These are phyloP conservation scores for Phyllostomus discolor DNA, from an alignment of 2,113 vertebrate genomes.

Conservation along the genomic window DNA sequence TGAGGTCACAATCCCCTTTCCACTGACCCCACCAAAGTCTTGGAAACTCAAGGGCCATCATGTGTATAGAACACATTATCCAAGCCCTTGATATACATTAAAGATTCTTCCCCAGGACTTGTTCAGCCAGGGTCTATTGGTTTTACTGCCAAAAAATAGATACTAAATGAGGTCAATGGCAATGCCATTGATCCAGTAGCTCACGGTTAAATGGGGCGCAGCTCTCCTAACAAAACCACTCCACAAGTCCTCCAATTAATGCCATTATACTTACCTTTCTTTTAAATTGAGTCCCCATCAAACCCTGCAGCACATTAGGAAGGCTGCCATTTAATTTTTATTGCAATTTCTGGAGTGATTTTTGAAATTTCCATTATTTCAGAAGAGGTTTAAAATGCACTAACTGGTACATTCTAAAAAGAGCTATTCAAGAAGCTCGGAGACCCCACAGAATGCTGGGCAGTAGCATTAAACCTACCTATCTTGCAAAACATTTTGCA, in stretches of 20 bases:
- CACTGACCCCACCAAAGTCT: background rate
- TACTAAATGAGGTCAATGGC: background rate
- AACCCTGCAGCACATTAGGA: slow-evolving; percentile 17
- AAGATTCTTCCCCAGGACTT: background rate
- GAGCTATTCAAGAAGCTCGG: background rate
- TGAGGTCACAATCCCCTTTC: background rate
- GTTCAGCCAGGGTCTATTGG: background rate
- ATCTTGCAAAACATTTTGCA: background rate
- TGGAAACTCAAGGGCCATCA: background rate
- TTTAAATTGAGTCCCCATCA: background rate
- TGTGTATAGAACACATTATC: background rate
- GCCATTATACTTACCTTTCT: slow-evolving; percentile 14
- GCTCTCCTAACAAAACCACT: background rate
- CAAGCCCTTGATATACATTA: background rate
- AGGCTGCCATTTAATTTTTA: slow-evolving; percentile 42
- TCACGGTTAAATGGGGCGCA: background rate
- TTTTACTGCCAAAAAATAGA: slow-evolving; percentile 13
- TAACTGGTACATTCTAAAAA: slow-evolving; percentile 26
- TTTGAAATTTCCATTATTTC: slow-evolving; percentile 53
- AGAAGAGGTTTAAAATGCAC: slow-evolving; percentile 62
- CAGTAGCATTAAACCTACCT: background rate
- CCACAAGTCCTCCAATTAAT: background rate
- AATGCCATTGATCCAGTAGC: background rate
- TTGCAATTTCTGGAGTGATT: slow-evolving; percentile 33
- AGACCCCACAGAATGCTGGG: background rate